These are phyloP conservation scores for Lethocerus indicus DNA, from an alignment of 1,140 invertebrate genomes.

Conservation along the genomic window DNA sequence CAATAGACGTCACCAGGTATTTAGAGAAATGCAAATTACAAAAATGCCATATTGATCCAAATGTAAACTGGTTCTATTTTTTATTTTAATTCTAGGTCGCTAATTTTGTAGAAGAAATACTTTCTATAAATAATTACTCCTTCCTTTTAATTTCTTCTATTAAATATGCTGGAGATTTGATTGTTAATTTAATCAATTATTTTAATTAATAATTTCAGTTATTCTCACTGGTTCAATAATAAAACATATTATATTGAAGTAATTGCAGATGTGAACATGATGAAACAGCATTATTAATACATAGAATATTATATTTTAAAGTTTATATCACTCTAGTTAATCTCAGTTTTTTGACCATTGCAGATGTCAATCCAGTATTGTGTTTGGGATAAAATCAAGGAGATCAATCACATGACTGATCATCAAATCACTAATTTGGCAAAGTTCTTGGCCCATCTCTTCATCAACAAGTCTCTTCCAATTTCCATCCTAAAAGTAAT, in stretches of 20 bases:
- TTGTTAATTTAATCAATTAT: neutral
- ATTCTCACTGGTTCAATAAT: neutral
- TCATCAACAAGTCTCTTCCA: constrained; percentile 57
- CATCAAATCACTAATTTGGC: constrained; percentile 58
- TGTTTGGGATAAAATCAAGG: constrained; percentile 85
- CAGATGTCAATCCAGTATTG: constrained; percentile 74
- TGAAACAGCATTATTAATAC: neutral
- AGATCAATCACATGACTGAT: constrained; percentile 42
- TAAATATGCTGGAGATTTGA: neutral
- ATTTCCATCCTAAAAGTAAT: constrained; percentile 73
- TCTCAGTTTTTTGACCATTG: constrained; percentile 23
- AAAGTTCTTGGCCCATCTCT: constrained; percentile 60
- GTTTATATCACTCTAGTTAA: constrained; percentile 8
- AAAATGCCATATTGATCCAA: too few species aligned
- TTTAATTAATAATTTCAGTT: neutral
- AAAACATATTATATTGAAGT: neutral
- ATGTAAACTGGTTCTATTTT: neutral
- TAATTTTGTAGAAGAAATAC: neutral
- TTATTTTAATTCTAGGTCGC: neutral
- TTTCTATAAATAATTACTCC: neutral
- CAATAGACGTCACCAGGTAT: constrained; percentile 64
- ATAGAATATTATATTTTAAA: constrained; percentile 1
- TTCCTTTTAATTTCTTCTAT: neutral
- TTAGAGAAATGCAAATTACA: too few species aligned
- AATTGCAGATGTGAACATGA: neutral